phyloP scores from a whole-genome alignment of 2,797 vertebrate species.

The Ciconia nigra region DNA sequence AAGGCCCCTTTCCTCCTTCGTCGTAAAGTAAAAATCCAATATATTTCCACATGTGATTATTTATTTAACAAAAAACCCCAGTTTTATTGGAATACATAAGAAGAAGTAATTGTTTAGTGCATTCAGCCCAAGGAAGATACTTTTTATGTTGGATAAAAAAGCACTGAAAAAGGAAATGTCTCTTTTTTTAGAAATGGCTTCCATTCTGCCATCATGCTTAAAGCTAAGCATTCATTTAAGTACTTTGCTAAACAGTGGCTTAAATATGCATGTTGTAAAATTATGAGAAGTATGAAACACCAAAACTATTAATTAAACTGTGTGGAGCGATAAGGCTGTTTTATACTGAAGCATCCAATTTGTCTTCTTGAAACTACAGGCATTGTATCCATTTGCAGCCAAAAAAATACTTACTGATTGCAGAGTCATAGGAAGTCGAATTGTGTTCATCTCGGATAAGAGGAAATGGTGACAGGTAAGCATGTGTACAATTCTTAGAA shows the following conservation, averaged over 20 bases:
- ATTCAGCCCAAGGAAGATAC: neutral
- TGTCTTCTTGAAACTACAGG: neutral
- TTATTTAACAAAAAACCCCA: neutral
- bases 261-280: slow-evolving; percentile 12
- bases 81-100: neutral
- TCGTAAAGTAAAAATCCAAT: neutral
- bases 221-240: neutral
- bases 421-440: slow-evolving; percentile 85
- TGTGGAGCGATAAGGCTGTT: neutral
- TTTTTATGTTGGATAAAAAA: neutral
- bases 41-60: neutral
- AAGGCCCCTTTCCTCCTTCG: neutral
- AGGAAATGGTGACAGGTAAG: slow-evolving; percentile 93
- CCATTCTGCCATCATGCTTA: neutral
- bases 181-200: neutral
- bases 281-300: neutral
- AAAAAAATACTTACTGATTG: slow-evolving; percentile 86
- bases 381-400: neutral
- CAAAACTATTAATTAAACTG: slow-evolving; percentile 14
- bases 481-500: slow-evolving; percentile 85
- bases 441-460: slow-evolving; percentile 84
- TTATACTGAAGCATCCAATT: neutral
- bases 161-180: neutral
- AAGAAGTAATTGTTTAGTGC: neutral
- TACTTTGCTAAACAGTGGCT: neutral